Evolutionary conservation across 2,888 invertebrate genomes (phyloP), one percentile per base, ranked within the genome.

Genomic region (Phania funesta): DNA sequence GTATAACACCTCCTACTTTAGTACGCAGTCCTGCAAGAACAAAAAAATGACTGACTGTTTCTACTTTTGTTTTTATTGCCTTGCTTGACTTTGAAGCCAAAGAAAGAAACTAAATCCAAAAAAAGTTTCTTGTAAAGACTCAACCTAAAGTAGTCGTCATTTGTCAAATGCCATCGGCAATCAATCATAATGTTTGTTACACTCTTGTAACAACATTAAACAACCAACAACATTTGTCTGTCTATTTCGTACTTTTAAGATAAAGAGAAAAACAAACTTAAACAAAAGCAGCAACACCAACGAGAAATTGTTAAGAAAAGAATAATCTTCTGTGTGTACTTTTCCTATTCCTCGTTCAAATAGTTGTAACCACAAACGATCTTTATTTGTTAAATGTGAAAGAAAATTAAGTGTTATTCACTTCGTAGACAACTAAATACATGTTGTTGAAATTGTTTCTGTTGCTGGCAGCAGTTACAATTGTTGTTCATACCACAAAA

Each of bases 101-200:
- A 20, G 32, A 58, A 44, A 52, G 54, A 29, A 9, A 76, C 58
- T 13, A 62, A 46, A 58, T 38, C 16, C 11, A 20, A 35, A 20
- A 70, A 68, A 54, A 65, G 44, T 71, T n/a, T n/a, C 46, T 76
- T 71, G 52, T 52, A 64, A 77, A 81, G 50, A 60, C 32, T 74
- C 73, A 78, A 84, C 20, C 82, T 84, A 86, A 84, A 62, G 62
- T 65, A 85, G 84, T 86, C 88, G 88, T 87, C 88, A 82, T 82
- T 82, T 82, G 78, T 82, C 82, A 88, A 88, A 88, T 76, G 83
- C 82, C 83, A 80, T 86, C 81, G 84, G 87, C 87, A 86, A 88
- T 88, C 87, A 88, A 88, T 88, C 87, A 88, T 86, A 83, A 83
- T 84, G 87, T 85, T 86, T 86, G 77, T 65, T 80, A 75, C 29